Base-by-base conservation (phyloP, 2,888 invertebrate species). In the Leucophenga montana region DNA sequence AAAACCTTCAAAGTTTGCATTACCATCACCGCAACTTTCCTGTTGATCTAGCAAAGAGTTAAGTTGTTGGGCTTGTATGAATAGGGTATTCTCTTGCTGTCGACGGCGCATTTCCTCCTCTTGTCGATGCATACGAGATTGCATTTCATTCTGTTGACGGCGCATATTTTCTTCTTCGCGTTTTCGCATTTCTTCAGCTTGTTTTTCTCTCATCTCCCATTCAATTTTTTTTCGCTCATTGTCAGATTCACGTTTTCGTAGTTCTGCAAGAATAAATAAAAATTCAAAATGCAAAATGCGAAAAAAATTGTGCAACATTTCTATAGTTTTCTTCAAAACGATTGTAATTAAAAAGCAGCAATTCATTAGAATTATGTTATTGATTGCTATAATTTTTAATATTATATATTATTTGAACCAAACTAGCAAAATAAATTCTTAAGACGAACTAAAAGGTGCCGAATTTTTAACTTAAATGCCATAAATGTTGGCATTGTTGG, bases 11-110 rank as follows among this genome's bases (percentile, higher is more conserved):
- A 80, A 79, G 67, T 76, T 81, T 8, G 77, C 46, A 57, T 80
- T 77, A 39, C 76, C 77, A 16, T 74, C 77, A 5, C 78, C 79
- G 50, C 81, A 85, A 71, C 84, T 79, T 82, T 94, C 94, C 86
- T 93, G 93, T 78, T 93, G 93, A 80, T 94, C 94, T 71, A 94
- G 88, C 89, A 94, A 89, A 0, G 92, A 91, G 82, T 91, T 92
- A 53, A 92, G 84, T 71, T 92, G 90, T 80, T 92, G 92, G 0
- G 92, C 92, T 90, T 96, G 95, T 91, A 95, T 94, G 80, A 96
- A 95, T 73, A 96, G 90, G 77, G 92, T 95, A 89, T 96, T 96
- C 89, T 96, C 95, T 88, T 96, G 95, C 86, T 95, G 95, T 18
- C 96, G 91, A 77, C 95, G 92, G 66, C 95, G 92, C 86, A 96